Conservation (phyloP, 2,113 vertebrate species). For the Gnathonemus echidnorhynchus region DNA sequence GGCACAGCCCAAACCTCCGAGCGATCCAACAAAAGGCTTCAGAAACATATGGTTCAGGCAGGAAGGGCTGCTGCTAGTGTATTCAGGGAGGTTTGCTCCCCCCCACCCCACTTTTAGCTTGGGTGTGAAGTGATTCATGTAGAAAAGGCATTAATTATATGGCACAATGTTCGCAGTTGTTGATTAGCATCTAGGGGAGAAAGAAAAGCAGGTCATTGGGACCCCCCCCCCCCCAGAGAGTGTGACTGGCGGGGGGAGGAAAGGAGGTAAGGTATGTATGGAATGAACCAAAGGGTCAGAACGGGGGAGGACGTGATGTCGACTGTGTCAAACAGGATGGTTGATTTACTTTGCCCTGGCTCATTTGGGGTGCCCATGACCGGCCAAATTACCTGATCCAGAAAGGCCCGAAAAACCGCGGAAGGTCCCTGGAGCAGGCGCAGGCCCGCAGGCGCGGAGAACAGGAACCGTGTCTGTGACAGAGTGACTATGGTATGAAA, state of each 20-base stretch:
- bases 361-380: neutral
- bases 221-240: neutral
- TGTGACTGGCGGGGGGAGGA: neutral
- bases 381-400: neutral
- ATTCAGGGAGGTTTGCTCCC: constrained; percentile 4
- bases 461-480: neutral
- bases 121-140: constrained; percentile 19
- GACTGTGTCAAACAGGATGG: neutral
- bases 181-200: constrained; percentile 17
- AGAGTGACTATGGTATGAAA: neutral
- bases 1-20: neutral
- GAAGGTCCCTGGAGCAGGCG: neutral
- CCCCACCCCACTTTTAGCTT: neutral
- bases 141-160: constrained; percentile 22
- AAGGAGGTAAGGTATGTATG: neutral
- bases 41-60: constrained; percentile 11
- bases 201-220: constrained; percentile 1
- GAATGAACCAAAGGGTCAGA: neutral
- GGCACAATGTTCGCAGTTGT: constrained; percentile 10
- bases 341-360: neutral
- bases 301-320: neutral
- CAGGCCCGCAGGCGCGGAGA: neutral
- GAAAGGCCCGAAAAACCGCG: neutral
- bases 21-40: neutral
- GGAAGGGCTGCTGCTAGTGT: constrained; percentile 15